Percentiles rank a stretch among this genome's conserved stretches.
Evolutionary conservation across 2,888 invertebrate genomes (phyloP).

Genomic region (Caenorhabditis drosophilae): DNA sequence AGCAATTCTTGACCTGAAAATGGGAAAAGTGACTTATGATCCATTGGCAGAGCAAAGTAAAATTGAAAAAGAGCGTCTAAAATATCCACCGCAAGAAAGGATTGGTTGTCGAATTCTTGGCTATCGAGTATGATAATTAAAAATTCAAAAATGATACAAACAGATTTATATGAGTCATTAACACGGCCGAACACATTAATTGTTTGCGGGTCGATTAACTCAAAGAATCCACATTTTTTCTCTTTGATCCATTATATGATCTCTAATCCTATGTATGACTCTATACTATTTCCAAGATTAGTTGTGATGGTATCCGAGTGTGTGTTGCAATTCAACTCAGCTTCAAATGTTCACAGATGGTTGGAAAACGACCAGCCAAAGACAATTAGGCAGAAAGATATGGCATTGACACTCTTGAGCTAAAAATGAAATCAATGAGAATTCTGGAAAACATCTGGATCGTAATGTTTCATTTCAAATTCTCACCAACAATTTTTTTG

Average conservation of each 20-base stretch:
- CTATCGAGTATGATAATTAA: constrained; percentile 52
- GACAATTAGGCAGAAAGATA: constrained; percentile 18
- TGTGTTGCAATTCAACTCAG: constrained; percentile 25
- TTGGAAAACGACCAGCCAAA: no score
- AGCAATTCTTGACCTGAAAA: constrained; percentile 56
- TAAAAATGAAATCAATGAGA: constrained; percentile 12
- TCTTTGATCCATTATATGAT: no score
- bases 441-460: constrained; percentile 15
- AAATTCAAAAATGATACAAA: constrained; percentile 20
- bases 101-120: constrained; percentile 65
- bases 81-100: constrained; percentile 57
- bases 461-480: no score
- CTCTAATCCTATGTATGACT: no score
- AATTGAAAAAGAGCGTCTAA: constrained; percentile 49
- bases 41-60: constrained; percentile 59
- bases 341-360: constrained; percentile 35
- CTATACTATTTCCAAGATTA: no score
- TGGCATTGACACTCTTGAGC: constrained; percentile 35
- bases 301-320: no score
- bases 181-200: neutral
- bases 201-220: no score
- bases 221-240: no score
- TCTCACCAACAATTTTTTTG: no score
- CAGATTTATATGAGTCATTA: neutral
- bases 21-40: constrained; percentile 63